These are phyloP conservation scores for Phymastichus coffea DNA, from an alignment of 1,140 invertebrate genomes.

Conservation along the genomic window DNA sequence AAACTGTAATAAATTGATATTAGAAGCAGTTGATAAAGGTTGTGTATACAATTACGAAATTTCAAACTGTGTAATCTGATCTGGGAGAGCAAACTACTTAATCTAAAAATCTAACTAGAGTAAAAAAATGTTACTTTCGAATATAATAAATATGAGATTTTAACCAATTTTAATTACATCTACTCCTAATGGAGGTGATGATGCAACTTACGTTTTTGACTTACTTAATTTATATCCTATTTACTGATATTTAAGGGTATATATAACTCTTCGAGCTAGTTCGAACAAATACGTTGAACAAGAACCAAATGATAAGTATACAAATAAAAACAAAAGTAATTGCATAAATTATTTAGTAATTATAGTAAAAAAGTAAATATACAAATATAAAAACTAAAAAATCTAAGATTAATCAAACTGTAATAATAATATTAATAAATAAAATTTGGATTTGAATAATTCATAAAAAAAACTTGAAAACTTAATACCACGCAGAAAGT, in stretches of 20 bases:
- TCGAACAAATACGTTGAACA: slow-evolving; percentile 3
- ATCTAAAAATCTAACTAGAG: slow-evolving; percentile 21
- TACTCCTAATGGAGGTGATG: slow-evolving; percentile 16
- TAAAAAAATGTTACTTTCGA: slow-evolving; percentile 33
- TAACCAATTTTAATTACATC: slow-evolving; percentile 18
- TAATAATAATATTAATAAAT: too few relatives aligned
- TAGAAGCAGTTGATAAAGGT: neutral
- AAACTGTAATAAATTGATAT: neutral
- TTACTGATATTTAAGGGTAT: slow-evolving; percentile 1
- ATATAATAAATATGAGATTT: slow-evolving; percentile 38
- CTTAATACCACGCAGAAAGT: too few relatives aligned
- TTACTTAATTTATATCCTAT: slow-evolving; percentile 16
- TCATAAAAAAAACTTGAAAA: too few relatives aligned
- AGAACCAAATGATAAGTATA: slow-evolving; percentile 18
- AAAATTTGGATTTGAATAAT: too few relatives aligned
- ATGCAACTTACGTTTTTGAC: slow-evolving; percentile 16
- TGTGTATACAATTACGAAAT: neutral
- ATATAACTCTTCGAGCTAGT: slow-evolving; percentile 11
- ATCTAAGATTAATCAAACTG: too few relatives aligned
- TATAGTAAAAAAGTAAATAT: too few relatives aligned
- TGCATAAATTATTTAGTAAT: too few relatives aligned
- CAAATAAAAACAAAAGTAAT: too few relatives aligned
- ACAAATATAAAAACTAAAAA: too few relatives aligned
- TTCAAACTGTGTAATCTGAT: neutral
- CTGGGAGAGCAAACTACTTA: neutral